Evolutionary conservation across 2,888 invertebrate genomes (phyloP).

Genomic region (Andrena trimmerana): DNA sequence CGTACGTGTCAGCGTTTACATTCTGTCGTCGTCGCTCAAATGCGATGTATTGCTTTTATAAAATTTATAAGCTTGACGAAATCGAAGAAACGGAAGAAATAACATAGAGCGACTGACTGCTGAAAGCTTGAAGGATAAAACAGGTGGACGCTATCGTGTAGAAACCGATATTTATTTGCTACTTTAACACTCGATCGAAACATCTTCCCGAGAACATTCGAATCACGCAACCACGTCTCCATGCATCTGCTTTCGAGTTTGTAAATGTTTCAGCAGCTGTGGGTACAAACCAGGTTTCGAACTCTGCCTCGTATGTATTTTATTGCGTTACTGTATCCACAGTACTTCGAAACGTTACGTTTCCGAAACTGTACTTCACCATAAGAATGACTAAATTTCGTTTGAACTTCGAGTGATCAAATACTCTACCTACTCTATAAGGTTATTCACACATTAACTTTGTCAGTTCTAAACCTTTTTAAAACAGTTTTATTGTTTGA

Average conservation of each 20-base stretch:
- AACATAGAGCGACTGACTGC: constrained; percentile 7
- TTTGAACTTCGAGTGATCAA: no score
- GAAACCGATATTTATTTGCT: constrained; percentile 60
- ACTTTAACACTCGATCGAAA: constrained; percentile 76
- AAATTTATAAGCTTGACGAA: constrained; percentile 78
- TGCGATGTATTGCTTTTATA: constrained; percentile 63
- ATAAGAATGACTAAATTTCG: no score
- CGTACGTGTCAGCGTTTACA: constrained; percentile 20
- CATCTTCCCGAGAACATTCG: constrained; percentile 54
- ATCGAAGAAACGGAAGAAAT: constrained; percentile 42
- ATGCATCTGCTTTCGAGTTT: constrained; percentile 30
- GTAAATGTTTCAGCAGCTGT: constrained; percentile 36
- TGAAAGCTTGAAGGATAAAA: constrained; percentile 34
- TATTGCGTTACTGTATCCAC: constrained; percentile 10
- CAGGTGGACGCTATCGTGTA: constrained; percentile 44
- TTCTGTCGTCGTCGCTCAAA: constrained; percentile 23
- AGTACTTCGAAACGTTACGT: constrained; percentile 30
- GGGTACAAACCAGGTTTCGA: constrained; percentile 35
- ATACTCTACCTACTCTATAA: no score
- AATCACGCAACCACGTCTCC: constrained; percentile 41
- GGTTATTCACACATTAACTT: no score
- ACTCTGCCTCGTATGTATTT: constrained; percentile 5
- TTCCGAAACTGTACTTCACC: background rate
- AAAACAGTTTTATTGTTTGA: no score
- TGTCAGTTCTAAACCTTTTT: no score